These are phyloP conservation scores for Drosophila gunungcola DNA, from an alignment of 1,140 invertebrate genomes.

Conservation along the genomic window DNA sequence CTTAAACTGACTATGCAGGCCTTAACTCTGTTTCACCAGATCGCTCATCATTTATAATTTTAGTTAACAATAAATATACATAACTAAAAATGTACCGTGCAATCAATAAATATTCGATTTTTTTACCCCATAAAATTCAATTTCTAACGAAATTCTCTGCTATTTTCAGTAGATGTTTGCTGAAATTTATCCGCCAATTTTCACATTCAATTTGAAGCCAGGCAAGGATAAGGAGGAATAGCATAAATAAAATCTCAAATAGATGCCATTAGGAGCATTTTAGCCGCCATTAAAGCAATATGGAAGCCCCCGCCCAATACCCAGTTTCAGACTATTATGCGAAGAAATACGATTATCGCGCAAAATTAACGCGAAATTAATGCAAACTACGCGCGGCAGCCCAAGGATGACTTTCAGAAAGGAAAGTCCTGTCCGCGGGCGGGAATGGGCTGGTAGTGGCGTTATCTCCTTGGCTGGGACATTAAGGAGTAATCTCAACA, in stretches of 20 bases:
- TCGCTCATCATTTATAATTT: too few relatives aligned
- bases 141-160: not conserved
- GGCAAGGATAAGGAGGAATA: not conserved
- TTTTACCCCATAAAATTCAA: not conserved
- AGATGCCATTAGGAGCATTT: slow-evolving; percentile 77
- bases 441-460: not conserved
- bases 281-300: slow-evolving; percentile 82
- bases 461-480: slow-evolving; percentile 21
- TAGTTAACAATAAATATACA: too few relatives aligned
- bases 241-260: slow-evolving; percentile 81
- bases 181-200: slow-evolving; percentile 18
- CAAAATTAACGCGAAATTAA: slow-evolving; percentile 80
- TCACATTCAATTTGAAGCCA: slow-evolving; percentile 4
- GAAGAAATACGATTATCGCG: slow-evolving; percentile 80
- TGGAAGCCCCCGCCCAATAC: slow-evolving; percentile 39
- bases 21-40: too few relatives aligned
- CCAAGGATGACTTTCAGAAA: slow-evolving; percentile 14
- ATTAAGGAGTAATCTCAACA: slow-evolving; percentile 67
- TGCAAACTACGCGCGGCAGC: slow-evolving; percentile 69
- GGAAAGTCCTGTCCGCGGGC: not conserved
- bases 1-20: too few relatives aligned
- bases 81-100: too few relatives aligned
- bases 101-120: not conserved
- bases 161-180: slow-evolving; percentile 4
- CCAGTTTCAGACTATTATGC: slow-evolving; percentile 35